These are phyloP conservation scores for Halcyon senegalensis DNA, from an alignment of 2,113 vertebrate species.

Conservation along the genomic window DNA sequence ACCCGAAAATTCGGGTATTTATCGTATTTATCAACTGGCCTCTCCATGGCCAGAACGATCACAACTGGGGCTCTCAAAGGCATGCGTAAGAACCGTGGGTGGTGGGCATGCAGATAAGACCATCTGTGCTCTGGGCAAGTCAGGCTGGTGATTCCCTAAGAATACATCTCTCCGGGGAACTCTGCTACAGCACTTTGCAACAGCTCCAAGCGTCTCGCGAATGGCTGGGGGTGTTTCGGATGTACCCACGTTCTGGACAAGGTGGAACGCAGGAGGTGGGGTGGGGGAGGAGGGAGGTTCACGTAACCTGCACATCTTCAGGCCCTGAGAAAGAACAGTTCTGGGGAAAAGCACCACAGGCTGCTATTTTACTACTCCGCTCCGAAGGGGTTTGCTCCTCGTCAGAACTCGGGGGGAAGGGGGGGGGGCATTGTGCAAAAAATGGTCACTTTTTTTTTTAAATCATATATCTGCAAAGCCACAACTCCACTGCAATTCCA, in stretches of 20 bases:
- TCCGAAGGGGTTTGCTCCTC: background rate
- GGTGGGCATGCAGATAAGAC: constrained; percentile 4
- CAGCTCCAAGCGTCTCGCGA: background rate
- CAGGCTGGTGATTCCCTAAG: background rate
- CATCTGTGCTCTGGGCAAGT: background rate
- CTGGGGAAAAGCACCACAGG: background rate
- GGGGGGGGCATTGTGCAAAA: background rate
- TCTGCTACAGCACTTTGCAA: background rate
- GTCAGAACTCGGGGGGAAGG: background rate
- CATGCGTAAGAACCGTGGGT: background rate
- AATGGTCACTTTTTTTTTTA: background rate
- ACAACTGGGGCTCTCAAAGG: background rate
- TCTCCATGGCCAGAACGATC: background rate
- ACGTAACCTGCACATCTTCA: background rate
- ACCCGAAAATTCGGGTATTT: background rate
- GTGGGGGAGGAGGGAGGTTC: background rate
- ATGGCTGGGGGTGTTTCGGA: background rate
- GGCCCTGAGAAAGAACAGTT: background rate
- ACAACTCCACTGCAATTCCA: background rate
- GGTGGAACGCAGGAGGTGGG: background rate
- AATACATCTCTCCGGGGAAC: background rate
- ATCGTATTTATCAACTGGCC: background rate
- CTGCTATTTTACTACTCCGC: background rate
- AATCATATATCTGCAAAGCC: background rate
- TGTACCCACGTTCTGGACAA: background rate